Conservation (phyloP, 1,140 invertebrate genomes). For the Orius laevigatus region DNA sequence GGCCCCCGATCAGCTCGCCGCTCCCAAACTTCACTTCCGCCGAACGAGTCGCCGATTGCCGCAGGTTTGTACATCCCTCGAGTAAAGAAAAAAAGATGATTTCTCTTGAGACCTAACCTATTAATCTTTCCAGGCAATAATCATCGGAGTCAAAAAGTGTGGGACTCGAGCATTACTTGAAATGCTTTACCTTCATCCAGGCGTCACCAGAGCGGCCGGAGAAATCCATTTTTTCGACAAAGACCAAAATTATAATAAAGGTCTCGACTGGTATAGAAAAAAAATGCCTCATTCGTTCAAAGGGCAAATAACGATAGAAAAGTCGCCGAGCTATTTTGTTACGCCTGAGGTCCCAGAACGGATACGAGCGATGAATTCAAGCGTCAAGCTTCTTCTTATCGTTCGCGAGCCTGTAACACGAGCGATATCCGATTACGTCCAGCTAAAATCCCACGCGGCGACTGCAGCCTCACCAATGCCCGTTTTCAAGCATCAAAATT, state of each 20-base stretch:
- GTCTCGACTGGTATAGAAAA: slow-evolving; percentile 80
- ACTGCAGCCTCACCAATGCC: slow-evolving; percentile 38
- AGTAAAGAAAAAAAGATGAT: no score
- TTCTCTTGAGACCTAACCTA: neutral
- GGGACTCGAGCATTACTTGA: slow-evolving; percentile 84
- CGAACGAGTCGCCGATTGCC: slow-evolving; percentile 36
- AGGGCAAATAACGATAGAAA: slow-evolving; percentile 89
- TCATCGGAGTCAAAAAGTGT: slow-evolving; percentile 86
- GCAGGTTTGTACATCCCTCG: slow-evolving; percentile 32
- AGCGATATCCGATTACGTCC: slow-evolving; percentile 92
- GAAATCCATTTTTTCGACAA: slow-evolving; percentile 91
- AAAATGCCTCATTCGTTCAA: slow-evolving; percentile 84
- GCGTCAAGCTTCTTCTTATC: slow-evolving; percentile 82
- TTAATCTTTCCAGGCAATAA: slow-evolving; percentile 60
- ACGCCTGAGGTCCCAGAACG: slow-evolving; percentile 80
- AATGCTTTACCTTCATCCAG: slow-evolving; percentile 84
- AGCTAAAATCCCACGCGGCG: slow-evolving; percentile 59
- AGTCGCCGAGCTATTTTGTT: slow-evolving; percentile 94
- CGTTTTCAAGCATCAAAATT: slow-evolving; percentile 34
- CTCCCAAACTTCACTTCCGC: slow-evolving; percentile 31
- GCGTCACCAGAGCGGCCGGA: slow-evolving; percentile 79
- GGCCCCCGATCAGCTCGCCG: slow-evolving; percentile 29
- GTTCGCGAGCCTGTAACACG: slow-evolving; percentile 88
- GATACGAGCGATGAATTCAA: slow-evolving; percentile 83
- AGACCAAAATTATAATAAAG: slow-evolving; percentile 75